These are phyloP conservation scores for Erpornis zantholeuca DNA, from an alignment of 2,113 vertebrate genomes.

Conservation along the genomic window DNA sequence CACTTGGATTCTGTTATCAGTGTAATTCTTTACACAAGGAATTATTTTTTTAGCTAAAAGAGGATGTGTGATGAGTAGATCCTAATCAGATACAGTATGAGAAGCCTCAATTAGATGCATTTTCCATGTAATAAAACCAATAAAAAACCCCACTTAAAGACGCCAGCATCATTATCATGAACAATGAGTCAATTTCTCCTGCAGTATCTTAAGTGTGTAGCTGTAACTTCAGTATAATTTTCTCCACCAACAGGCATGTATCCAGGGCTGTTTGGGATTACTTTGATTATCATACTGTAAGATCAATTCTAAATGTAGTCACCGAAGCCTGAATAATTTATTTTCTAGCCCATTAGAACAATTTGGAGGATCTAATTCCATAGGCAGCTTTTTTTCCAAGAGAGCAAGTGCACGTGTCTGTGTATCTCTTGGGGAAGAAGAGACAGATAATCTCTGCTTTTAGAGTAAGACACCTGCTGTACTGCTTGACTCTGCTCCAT, in stretches of 20 bases:
- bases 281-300: slow-evolving; percentile 37
- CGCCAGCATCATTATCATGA: slow-evolving; percentile 2
- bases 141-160: background rate
- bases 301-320: slow-evolving; percentile 39
- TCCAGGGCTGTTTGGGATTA: slow-evolving; percentile 16
- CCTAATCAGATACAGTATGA: background rate
- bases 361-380: background rate
- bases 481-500: background rate
- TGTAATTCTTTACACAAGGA: background rate
- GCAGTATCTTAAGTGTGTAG: background rate
- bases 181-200: slow-evolving; percentile 33
- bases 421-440: background rate
- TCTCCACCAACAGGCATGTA: background rate
- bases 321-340: slow-evolving; percentile 54
- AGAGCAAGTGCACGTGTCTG: background rate
- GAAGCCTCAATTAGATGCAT: slow-evolving; percentile 20
- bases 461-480: background rate
- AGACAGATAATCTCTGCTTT: background rate
- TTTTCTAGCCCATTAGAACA: slow-evolving; percentile 52
- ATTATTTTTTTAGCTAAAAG: background rate
- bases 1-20: background rate
- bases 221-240: slow-evolving; percentile 23
- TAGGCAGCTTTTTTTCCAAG: background rate
- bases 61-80: background rate
- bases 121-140: slow-evolving; percentile 17